These are phyloP conservation scores for Agapostemon virescens DNA, from an alignment of 2,888 invertebrate genomes.

Conservation along the genomic window DNA sequence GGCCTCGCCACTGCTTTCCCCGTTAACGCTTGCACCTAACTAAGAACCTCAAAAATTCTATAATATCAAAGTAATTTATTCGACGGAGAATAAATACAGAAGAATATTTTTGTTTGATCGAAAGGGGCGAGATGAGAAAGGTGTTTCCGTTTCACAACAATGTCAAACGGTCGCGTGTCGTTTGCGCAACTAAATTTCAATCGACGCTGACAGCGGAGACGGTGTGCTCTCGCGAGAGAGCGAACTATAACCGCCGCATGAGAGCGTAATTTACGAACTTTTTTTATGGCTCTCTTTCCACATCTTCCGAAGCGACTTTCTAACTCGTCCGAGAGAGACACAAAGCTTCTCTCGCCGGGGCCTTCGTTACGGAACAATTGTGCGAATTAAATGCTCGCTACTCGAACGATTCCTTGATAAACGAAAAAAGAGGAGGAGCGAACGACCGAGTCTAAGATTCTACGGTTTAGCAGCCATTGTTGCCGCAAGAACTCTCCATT, in stretches of 20 bases:
- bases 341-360: slow-evolving; percentile 13
- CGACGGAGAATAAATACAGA: too few species aligned
- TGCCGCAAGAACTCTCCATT: neutral
- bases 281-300: slow-evolving; percentile 40
- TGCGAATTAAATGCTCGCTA: slow-evolving; percentile 35
- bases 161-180: neutral
- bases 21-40: too few species aligned
- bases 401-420: slow-evolving; percentile 19
- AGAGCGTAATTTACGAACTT: slow-evolving; percentile 40
- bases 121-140: too few species aligned
- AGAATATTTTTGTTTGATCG: neutral
- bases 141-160: neutral
- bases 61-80: too few species aligned
- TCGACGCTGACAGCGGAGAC: slow-evolving; percentile 4
- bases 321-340: slow-evolving; percentile 40
- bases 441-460: neutral
- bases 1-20: too few species aligned
- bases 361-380: slow-evolving; percentile 43
- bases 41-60: too few species aligned
- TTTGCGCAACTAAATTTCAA: slow-evolving; percentile 27
- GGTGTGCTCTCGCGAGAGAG: neutral
- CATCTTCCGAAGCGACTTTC: slow-evolving; percentile 49
- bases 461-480: neutral
- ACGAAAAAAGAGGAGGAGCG: neutral
- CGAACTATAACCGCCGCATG: slow-evolving; percentile 23